A percentile compares a stretch with the other conserved stretches of the same genome.
These are phyloP conservation scores for Tribolium castaneum DNA, from an alignment of 1,140 invertebrate genomes.

Conservation along the genomic window DNA sequence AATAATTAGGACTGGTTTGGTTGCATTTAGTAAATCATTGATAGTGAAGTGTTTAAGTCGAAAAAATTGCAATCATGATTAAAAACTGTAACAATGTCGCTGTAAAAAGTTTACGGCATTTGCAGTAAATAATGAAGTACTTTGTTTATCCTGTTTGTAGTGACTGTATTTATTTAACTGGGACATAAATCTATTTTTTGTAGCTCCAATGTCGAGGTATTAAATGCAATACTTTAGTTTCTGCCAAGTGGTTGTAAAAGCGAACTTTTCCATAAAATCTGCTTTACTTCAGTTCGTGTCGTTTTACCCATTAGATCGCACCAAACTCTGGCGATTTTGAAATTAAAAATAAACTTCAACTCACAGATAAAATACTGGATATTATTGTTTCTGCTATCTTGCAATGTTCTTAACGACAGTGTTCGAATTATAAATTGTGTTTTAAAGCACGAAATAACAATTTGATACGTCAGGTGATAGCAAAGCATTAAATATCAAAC, in stretches of 20 bases:
- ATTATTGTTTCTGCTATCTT: not conserved
- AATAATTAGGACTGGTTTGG: conserved; percentile 21
- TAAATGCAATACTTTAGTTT: not conserved
- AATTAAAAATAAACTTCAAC: too few species aligned
- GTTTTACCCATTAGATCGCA: not conserved
- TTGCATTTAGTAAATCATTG: not conserved
- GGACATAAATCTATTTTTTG: not conserved
- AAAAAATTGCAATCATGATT: not conserved
- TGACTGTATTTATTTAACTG: not conserved
- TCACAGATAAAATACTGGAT: too few species aligned
- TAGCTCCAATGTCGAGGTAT: not conserved
- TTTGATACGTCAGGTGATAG: not conserved
- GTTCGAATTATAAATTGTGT: not conserved
- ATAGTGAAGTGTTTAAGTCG: not conserved
- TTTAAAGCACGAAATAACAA: not conserved
- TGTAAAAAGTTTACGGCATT: not conserved
- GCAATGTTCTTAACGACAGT: not conserved
- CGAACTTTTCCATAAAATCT: not conserved
- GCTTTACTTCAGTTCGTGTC: not conserved
- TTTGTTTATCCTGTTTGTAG: not conserved
- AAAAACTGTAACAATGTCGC: not conserved
- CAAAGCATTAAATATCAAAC: not conserved
- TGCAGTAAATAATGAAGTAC: not conserved
- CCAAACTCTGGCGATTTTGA: too few species aligned
- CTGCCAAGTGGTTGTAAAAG: not conserved